Percentiles rank a stretch among this genome's conserved stretches.
Conservation (phyloP, 2,113 vertebrate genomes). For the Eonycteris spelaea region DNA sequence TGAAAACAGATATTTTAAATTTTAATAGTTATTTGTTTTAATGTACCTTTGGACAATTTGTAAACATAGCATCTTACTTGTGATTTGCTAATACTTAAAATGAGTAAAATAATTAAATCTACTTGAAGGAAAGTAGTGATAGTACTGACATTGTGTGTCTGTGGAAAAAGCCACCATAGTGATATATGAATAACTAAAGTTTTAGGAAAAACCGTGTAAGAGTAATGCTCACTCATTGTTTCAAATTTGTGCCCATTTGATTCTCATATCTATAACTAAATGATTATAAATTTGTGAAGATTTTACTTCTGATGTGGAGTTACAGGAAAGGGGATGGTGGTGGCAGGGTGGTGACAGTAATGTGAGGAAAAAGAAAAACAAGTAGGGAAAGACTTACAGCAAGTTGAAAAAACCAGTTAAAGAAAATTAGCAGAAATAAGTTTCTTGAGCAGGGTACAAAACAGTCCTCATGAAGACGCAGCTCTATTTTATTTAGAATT, state of each 20-base stretch:
- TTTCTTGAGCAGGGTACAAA: not conserved
- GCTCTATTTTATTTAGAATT: conserved; percentile 23
- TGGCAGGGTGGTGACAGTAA: not conserved
- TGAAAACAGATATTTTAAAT: not conserved
- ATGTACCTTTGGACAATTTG: not conserved
- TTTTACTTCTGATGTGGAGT: conserved; percentile 6
- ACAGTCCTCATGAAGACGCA: not conserved
- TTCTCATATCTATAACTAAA: not conserved
- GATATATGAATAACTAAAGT: not conserved
- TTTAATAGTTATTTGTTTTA: not conserved
- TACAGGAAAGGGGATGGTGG: not conserved
- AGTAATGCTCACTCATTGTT: not conserved
- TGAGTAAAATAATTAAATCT: not conserved
- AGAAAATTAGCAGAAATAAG: not conserved
- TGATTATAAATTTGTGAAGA: not conserved
- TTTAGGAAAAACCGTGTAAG: not conserved
- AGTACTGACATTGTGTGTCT: not conserved
- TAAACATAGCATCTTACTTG: not conserved
- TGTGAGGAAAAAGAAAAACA: not conserved
- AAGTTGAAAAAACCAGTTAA: not conserved
- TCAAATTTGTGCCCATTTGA: not conserved
- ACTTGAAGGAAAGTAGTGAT: not conserved
- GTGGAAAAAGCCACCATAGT: not conserved
- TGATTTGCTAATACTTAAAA: not conserved
- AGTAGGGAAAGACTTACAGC: not conserved